Evolutionary conservation across 2,797 vertebrate species (phyloP).

Genomic region (Australoheros facetus): DNA sequence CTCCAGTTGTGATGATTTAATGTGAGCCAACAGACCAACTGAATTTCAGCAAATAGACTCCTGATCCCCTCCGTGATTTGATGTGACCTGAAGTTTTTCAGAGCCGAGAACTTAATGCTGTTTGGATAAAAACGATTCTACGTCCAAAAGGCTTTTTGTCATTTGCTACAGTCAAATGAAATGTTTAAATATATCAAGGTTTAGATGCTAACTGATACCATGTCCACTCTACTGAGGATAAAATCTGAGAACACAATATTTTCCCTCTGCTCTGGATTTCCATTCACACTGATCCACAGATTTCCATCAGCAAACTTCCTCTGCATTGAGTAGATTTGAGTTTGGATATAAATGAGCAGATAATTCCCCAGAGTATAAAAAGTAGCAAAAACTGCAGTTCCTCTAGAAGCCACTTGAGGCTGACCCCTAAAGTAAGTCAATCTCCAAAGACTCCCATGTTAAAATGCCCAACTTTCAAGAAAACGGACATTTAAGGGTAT

Average conservation of each 20-base stretch:
- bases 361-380: neutral
- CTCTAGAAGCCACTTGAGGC: neutral
- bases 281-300: neutral
- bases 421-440: too few relatives aligned
- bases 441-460: neutral
- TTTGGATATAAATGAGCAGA: neutral
- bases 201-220: slow-evolving; percentile 30
- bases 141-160: slow-evolving; percentile 10
- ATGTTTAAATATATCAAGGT: neutral
- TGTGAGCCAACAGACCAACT: slow-evolving; percentile 43
- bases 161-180: slow-evolving; percentile 2
- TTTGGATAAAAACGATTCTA: slow-evolving; percentile 23
- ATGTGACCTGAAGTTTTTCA: slow-evolving; percentile 30
- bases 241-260: slow-evolving; percentile 8
- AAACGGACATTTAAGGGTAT: too few relatives aligned
- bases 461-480: neutral
- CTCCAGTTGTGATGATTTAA: slow-evolving; percentile 46
- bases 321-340: neutral
- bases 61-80: slow-evolving; percentile 23
- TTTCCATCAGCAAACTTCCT: slow-evolving; percentile 5
- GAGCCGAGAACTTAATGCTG: slow-evolving; percentile 21
- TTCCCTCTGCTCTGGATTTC: slow-evolving; percentile 5
- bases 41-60: slow-evolving; percentile 43
- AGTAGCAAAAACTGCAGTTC: too few relatives aligned
- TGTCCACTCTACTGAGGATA: neutral